Conservation (phyloP, 2,113 vertebrate species). For the Vulpes lagopus region DNA sequence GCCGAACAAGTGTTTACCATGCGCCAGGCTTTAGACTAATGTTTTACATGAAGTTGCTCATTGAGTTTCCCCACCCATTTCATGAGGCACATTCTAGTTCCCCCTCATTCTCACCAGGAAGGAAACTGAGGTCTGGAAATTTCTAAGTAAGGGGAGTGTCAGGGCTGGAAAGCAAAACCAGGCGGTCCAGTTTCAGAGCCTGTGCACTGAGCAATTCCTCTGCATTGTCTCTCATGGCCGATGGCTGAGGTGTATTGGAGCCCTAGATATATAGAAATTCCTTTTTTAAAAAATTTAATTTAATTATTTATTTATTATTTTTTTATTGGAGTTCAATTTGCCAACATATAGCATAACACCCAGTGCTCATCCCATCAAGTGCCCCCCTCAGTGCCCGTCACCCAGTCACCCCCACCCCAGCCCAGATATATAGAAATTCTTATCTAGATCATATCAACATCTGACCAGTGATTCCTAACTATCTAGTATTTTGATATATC, state of each 20-base stretch:
- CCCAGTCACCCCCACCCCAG: too few relatives aligned
- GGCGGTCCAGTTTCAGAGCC: background rate
- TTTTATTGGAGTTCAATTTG: too few relatives aligned
- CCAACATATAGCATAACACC: too few relatives aligned
- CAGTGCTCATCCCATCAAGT: too few relatives aligned
- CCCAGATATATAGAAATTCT: background rate
- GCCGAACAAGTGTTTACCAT: background rate
- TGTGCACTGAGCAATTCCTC: fast-evolving
- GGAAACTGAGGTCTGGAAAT: background rate
- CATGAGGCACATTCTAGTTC: background rate
- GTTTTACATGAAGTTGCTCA: background rate
- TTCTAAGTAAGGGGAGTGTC: background rate
- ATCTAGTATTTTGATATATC: background rate
- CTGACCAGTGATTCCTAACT: background rate
- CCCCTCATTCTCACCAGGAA: background rate
- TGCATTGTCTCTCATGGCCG: background rate
- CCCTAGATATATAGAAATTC: background rate
- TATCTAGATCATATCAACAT: background rate
- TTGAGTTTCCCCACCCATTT: background rate
- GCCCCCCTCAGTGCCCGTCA: too few relatives aligned
- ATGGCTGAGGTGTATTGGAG: background rate
- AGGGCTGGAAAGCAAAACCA: background rate
- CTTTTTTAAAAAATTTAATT: too few relatives aligned
- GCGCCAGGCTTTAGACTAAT: background rate
- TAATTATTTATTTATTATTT: too few relatives aligned